Base-by-base conservation (phyloP, 2,888 invertebrate genomes). In the Amblyjoppa proteus region DNA sequence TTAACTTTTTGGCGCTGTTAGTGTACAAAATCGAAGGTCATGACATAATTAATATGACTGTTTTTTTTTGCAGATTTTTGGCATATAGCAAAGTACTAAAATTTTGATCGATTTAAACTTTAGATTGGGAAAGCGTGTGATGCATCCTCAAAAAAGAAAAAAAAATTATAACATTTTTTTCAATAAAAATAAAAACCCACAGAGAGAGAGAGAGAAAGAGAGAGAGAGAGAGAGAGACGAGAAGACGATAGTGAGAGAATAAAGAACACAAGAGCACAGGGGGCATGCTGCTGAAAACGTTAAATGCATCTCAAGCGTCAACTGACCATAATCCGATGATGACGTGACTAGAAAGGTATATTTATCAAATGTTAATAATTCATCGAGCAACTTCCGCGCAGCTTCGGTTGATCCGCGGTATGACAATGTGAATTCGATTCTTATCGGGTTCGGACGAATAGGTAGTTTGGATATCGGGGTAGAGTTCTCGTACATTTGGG, bases 271-370 rank as follows among this genome's bases (percentile, higher is more conserved):
- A 84, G 83, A 85, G 87, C 81, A 89, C 84, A 88, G 88, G 89
- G 81, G 88, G 87, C 93, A 92, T 92, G 92, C 93, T 89, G 88
- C 88, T 81, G 11, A 69, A 69, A 66, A 66, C 6, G 34, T 71
- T 84, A 91, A 89, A 90, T 81, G 61, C 73, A 89, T 89, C 90
- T 90, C 86, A 90, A 88, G 89, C 89, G 87, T 90, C 86, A 91
- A 92, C 92, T 93, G 91, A 92, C 92, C 92, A 91, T 91, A 91
- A 90, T 92, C 90, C 92, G 91, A 86, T 91, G 92, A 89, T 92
- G 92, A 87, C 90, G 91, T 88, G 89, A 90, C 92, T 93, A 91
- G 90, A 91, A 91, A 90, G 90, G 88, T 84, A 92, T 89, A 85
- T 73, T 70, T 80, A 49, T 84, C 87, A 89, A 91, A 82, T 84